Percentiles rank a stretch among this genome's conserved stretches.
Evolutionary conservation across 2,797 vertebrate species (phyloP).

Genomic region (Zonotrichia albicollis): DNA sequence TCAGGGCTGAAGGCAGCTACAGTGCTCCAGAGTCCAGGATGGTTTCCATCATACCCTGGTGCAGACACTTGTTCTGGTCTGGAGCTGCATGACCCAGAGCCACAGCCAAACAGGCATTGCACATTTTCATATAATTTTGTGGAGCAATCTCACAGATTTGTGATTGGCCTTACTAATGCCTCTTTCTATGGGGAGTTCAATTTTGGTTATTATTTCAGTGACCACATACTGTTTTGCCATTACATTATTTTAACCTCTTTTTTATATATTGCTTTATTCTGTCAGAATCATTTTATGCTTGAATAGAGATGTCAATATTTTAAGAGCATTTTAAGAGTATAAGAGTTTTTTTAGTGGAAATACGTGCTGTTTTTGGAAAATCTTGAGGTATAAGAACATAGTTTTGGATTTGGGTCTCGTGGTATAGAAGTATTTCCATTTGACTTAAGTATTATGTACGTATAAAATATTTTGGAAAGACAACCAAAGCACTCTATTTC

Average conservation of each 20-base stretch:
- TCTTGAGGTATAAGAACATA: not conserved
- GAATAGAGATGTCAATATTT: not conserved
- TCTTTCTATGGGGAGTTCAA: not conserved
- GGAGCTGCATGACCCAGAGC: not conserved
- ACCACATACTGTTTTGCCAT: not conserved
- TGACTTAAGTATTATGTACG: not conserved
- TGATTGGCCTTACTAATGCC: not conserved
- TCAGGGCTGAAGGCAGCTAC: not conserved
- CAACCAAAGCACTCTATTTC: not conserved
- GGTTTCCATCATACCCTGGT: accelerated
- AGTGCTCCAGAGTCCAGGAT: not conserved
- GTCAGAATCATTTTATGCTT: not conserved
- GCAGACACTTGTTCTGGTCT: not conserved
- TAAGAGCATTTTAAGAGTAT: not conserved
- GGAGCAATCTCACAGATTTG: not conserved
- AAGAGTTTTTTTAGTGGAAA: not conserved
- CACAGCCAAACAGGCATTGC: not conserved
- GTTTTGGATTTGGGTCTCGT: not conserved
- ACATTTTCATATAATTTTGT: not conserved
- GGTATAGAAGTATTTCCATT: not conserved
- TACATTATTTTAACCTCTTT: not conserved
- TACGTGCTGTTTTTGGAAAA: not conserved
- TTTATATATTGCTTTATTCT: not conserved
- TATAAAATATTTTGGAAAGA: not conserved
- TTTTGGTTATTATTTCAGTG: not conserved